A percentile compares a stretch with the other conserved stretches of the same genome.
phyloP scores from a whole-genome alignment of 2,797 vertebrate species.

The Saguinus oedipus region DNA sequence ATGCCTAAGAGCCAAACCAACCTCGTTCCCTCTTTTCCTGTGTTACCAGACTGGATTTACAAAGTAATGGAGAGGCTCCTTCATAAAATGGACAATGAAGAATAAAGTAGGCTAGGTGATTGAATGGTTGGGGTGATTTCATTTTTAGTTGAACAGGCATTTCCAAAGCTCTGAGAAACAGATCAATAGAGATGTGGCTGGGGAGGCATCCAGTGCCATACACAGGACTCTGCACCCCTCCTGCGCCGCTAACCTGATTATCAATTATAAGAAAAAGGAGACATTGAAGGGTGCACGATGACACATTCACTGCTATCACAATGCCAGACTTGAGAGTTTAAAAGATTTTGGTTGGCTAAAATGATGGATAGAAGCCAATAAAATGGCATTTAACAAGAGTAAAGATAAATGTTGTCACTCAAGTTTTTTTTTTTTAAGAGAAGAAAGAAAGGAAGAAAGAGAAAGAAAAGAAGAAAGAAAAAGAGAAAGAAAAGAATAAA shows the following conservation, averaged over 20 bases:
- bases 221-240: fast-evolving
- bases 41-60: background rate
- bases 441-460: too few relatives aligned
- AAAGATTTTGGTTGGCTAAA: conserved; percentile 39
- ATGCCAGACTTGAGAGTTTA: conserved; percentile 29
- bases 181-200: background rate
- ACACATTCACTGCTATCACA: background rate
- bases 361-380: conserved; percentile 52
- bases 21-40: fast-evolving
- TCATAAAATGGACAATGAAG: fast-evolving
- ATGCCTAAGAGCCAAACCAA: background rate
- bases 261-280: background rate
- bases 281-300: background rate
- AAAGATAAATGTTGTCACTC: conserved; percentile 8
- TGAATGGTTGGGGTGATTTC: background rate
- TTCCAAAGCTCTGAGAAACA: background rate
- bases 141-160: background rate
- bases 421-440: background rate
- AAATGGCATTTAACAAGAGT: conserved; percentile 18
- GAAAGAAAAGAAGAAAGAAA: too few relatives aligned
- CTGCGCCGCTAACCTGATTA: fast-evolving
- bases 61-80: background rate
- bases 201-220: fast-evolving
- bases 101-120: background rate
- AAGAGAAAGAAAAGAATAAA: too few relatives aligned